Base-by-base conservation (phyloP, 1,140 invertebrate genomes). In the Leptopilina boulardi region DNA sequence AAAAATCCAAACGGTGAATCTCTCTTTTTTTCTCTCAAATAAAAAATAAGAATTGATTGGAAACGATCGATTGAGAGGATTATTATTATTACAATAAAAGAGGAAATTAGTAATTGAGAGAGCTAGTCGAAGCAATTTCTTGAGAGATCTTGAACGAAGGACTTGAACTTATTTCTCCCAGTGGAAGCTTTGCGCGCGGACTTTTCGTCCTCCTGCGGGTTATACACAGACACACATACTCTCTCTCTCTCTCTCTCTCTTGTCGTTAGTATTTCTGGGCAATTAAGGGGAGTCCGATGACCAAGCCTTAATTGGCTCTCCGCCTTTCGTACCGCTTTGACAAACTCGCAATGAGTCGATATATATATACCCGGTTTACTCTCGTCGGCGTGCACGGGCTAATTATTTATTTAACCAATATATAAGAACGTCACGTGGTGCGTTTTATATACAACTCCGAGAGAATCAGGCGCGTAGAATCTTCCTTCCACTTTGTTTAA, bases 191-290 rank as follows among this genome's bases (percentile, higher is more conserved):
- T n/a, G n/a, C n/a, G n/a, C n/a, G n/a, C n/a, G 34, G 59, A 66
- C 59, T 66, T 66, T 66, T 66, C 59, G 26, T 30, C 59, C 59
- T 66, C 26, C 59, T 56, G 54, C 54, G 23, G n/a, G n/a, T n/a
- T n/a, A n/a, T n/a, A n/a, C n/a, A n/a, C n/a, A n/a, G n/a, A n/a
- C n/a, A n/a, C n/a, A n/a, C n/a, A n/a, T n/a, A n/a, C 8, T 8
- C 34, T 38, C 34, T 38, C 59, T 66, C 59, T 4, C 8, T 8
- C 34, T 38, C 34, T 38, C 59, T 66, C 59, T 59, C 56, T 59
- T 21, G 59, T 66, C 59, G 59, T 66, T 66, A 66, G 59, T 66
- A 66, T 66, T 66, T 66, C 59, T 66, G 59, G 59, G 59, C 59
- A 66, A 66, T 66, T 66, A 66, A 66, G 59, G 23, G 59, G 59